A percentile compares a stretch with the other conserved stretches of the same genome.
phyloP scores from a whole-genome alignment of 2,797 vertebrate species.

The Sebastes matsubarae region DNA sequence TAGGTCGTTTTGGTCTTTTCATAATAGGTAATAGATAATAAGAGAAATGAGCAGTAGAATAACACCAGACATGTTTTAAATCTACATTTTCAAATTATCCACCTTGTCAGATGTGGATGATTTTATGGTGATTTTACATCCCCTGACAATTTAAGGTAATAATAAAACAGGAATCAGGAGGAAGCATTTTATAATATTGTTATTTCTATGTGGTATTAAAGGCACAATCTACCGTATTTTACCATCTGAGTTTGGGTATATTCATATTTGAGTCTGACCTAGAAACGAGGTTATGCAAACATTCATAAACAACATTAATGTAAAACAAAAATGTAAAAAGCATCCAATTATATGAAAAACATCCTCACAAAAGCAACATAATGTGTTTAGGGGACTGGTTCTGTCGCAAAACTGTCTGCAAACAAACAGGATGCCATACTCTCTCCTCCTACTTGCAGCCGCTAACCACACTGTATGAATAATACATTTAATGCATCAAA shows the following conservation, averaged over 20 bases:
- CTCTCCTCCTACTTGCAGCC: conserved; percentile 23
- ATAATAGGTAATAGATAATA: too few species aligned
- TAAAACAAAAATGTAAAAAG: background rate
- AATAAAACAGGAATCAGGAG: background rate
- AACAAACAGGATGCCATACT: conserved; percentile 9
- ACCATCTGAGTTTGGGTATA: background rate
- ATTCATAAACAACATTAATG: background rate
- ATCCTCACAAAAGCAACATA: background rate
- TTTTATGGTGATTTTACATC: background rate
- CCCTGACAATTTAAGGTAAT: background rate
- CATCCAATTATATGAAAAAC: background rate
- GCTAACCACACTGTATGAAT: conserved; percentile 40
- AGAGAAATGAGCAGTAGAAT: background rate
- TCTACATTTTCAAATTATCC: background rate
- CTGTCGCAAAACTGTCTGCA: background rate
- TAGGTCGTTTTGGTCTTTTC: background rate
- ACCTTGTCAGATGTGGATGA: background rate
- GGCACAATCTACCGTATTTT: background rate
- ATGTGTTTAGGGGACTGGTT: background rate
- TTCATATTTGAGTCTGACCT: background rate
- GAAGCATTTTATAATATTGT: background rate
- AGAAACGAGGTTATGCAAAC: background rate
- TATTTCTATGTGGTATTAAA: background rate
- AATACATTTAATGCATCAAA: conserved; percentile 55
- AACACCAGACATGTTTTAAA: background rate